Percentiles rank a stretch among this genome's conserved stretches.
phyloP scores from a whole-genome alignment of 2,113 vertebrate species.

The Cepphus grylle region DNA sequence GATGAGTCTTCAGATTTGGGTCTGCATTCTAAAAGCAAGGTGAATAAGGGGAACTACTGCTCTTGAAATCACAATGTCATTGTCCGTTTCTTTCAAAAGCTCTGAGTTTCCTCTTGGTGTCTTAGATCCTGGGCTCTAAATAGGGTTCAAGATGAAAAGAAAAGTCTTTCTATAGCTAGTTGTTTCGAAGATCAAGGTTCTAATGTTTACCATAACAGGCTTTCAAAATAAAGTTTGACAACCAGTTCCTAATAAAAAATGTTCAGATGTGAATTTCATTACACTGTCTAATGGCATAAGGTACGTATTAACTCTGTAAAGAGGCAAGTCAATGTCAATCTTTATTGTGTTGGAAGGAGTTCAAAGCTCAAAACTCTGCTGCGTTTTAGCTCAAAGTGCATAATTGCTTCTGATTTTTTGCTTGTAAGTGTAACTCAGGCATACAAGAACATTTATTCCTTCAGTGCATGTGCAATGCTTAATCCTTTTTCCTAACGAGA shows the following conservation, averaged over 20 bases:
- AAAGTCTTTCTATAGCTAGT: neutral
- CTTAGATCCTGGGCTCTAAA: neutral
- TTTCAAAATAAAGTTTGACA: neutral
- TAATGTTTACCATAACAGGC: neutral
- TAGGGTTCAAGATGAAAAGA: neutral
- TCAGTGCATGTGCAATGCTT: neutral
- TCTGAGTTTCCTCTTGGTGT: neutral
- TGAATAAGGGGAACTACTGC: neutral
- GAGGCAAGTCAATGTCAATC: neutral
- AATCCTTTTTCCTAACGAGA: neutral
- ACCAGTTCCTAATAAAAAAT: neutral
- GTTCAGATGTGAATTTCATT: neutral
- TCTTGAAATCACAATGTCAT: neutral
- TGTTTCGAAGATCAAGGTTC: neutral
- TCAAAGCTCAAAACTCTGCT: no score
- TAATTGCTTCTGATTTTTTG: neutral
- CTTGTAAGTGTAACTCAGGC: neutral
- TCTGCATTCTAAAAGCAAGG: neutral
- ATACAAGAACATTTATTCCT: neutral
- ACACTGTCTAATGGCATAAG: neutral
- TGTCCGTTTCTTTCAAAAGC: neutral
- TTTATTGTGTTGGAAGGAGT: neutral
- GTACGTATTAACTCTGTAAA: neutral
- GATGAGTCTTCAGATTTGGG: neutral
- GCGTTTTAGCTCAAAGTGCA: neutral